phyloP scores from a whole-genome alignment of 2,113 vertebrate genomes.

The Pseudolaguvia tuberculata region DNA sequence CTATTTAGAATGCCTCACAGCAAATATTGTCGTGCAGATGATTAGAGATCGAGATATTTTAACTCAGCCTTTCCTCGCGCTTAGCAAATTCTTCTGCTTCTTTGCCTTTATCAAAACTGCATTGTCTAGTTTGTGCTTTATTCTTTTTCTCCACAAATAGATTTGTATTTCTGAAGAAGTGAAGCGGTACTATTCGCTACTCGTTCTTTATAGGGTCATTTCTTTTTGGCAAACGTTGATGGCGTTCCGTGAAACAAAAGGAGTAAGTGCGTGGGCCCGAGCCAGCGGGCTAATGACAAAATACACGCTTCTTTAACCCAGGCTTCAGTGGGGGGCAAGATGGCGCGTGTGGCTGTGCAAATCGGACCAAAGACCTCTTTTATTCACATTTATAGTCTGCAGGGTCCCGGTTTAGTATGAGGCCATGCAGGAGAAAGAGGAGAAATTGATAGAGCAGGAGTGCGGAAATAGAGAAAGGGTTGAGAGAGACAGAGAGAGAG shows the following conservation, averaged over 20 bases:
- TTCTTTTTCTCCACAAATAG: constrained; percentile 52
- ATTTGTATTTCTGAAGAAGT: constrained; percentile 69
- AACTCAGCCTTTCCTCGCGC: constrained; percentile 70
- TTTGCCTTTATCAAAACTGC: constrained; percentile 56
- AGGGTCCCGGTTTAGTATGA: constrained; percentile 75
- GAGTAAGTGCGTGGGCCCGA: constrained; percentile 68
- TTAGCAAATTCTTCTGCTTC: constrained; percentile 56
- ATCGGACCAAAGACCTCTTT: constrained; percentile 70
- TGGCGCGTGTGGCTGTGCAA: constrained; percentile 18
- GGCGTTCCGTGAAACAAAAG: constrained; percentile 77
- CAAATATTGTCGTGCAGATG: constrained; percentile 99
- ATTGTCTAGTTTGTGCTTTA: constrained; percentile 46
- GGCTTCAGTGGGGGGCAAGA: constrained; percentile 61
- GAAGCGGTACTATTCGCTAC: constrained; percentile 6
- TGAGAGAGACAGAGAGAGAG: neutral
- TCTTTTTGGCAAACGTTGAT: constrained; percentile 44
- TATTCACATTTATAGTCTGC: constrained; percentile 73
- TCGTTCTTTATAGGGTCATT: constrained; percentile 27
- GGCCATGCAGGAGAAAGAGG: constrained; percentile 50
- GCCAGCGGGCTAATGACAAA: constrained; percentile 88
- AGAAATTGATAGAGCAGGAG: constrained; percentile 39
- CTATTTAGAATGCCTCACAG: constrained; percentile 99
- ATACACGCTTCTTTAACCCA: constrained; percentile 87
- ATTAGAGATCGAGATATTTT: constrained; percentile 96
- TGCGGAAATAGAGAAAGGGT: neutral